Percentiles rank a stretch among this genome's conserved stretches.
Conservation (phyloP, 1,140 invertebrate species). For the Drosophila busckii region DNA sequence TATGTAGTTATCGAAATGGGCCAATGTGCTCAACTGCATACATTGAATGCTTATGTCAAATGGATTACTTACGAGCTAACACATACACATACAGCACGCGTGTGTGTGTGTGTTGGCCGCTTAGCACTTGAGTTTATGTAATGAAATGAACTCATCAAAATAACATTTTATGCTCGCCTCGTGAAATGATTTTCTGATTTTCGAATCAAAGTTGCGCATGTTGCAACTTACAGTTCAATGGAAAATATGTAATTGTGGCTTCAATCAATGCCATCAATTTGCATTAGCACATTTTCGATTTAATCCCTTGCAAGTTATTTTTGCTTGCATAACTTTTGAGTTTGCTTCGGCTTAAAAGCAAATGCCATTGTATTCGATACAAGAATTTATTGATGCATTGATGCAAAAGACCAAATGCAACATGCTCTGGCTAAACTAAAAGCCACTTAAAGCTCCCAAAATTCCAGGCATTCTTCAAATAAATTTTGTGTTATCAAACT, state of each 20-base stretch:
- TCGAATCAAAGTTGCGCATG: neutral
- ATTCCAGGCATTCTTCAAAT: conserved; percentile 20
- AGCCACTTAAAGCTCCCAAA: conserved; percentile 18
- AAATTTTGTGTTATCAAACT: conserved; percentile 53
- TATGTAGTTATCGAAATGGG: conserved; percentile 58
- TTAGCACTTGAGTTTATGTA: conserved; percentile 30
- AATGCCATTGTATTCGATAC: conserved; percentile 1
- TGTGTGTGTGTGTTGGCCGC: conserved; percentile 10
- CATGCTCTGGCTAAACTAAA: conserved; percentile 1
- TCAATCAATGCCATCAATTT: too few species aligned
- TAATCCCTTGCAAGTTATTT: neutral
- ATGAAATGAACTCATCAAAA: conserved; percentile 3
- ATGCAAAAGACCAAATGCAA: conserved; percentile 1
- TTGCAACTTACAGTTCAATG: too few species aligned
- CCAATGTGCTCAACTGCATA: conserved; percentile 49
- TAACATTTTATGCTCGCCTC: conserved; percentile 9
- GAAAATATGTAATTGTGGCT: too few species aligned
- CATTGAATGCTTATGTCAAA: conserved; percentile 33
- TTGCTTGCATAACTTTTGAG: conserved; percentile 8
- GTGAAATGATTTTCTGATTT: conserved; percentile 12
- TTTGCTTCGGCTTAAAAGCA: too few species aligned
- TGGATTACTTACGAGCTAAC: conserved; percentile 36
- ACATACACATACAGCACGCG: neutral
- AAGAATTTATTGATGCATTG: conserved; percentile 13
- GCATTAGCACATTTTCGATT: too few species aligned